Evolutionary conservation across 2,888 invertebrate species (phyloP), one percentile per base, ranked within the genome.

Genomic region (Osmoderma eremita): DNA sequence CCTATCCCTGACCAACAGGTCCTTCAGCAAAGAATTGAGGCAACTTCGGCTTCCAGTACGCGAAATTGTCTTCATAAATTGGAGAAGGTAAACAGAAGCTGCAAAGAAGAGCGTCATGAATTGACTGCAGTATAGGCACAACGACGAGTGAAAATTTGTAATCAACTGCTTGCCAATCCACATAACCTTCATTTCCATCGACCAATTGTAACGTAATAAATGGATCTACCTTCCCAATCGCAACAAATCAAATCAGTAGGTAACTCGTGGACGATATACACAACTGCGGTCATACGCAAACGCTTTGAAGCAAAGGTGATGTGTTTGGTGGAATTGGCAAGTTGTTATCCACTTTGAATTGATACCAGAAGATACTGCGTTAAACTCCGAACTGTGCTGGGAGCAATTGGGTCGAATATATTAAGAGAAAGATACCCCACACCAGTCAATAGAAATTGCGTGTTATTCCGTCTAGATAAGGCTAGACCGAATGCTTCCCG

Each of bases 251-350:
- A n/a, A n/a, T n/a, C n/a, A n/a, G n/a, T n/a, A n/a, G n/a, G n/a
- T n/a, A n/a, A n/a, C n/a, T n/a, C n/a, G n/a, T n/a, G n/a, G n/a
- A n/a, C n/a, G n/a, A n/a, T n/a, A n/a, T n/a, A n/a, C n/a, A n/a
- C n/a, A n/a, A 3, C 39, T 39, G 39, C 39, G 39, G 13, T n/a
- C 39, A 3, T 39, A 13, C 10, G 39, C 3, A n/a, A 12, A 39
- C 12, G 38, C 36, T 54, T 54, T 54, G 3, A 13, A 54, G 12
- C 1, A n/a, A 24, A 54, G 4, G 12, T 54, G 30, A 54, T 54
- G 3, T 22, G 54, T 54, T 8, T 54, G 54, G 54, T 54, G 54
- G 24, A 54, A 54, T 54, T 54, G 13, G 13, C 12, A 54, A 54
- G 36, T 22, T 24, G 30, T 54, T 30, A n/a, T 30, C 24, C 54